A percentile compares a stretch with the other conserved stretches of the same genome.
phyloP scores from a whole-genome alignment of 2,888 invertebrate genomes.

The Seira sanloemensis region DNA sequence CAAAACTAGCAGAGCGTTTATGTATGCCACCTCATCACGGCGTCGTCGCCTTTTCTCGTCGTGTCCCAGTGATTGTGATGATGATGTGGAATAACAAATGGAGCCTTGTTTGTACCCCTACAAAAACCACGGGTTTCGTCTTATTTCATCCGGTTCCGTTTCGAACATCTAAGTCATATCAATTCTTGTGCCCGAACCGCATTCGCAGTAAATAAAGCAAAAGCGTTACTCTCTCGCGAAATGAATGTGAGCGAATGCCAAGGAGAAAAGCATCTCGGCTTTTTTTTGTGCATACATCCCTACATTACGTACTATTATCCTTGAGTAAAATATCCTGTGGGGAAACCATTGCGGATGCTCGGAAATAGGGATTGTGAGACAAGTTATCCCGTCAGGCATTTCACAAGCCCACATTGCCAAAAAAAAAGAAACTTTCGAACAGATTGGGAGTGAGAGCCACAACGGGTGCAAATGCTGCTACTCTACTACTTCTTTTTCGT shows the following conservation, averaged over 20 bases:
- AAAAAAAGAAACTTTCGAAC: slow-evolving; percentile 17
- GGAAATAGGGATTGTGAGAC: not conserved
- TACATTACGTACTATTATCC: not conserved
- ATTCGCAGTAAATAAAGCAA: not conserved
- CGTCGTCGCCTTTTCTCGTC: slow-evolving; percentile 1
- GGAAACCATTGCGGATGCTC: not conserved
- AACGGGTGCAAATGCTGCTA: not conserved
- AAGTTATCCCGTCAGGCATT: not conserved
- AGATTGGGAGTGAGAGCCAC: not conserved
- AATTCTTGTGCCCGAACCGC: not conserved
- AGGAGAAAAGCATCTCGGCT: not conserved
- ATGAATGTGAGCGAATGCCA: slow-evolving; percentile 23
- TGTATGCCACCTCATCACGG: slow-evolving; percentile 28
- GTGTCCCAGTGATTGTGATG: not conserved
- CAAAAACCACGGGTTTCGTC: slow-evolving; percentile 17
- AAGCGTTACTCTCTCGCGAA: not conserved
- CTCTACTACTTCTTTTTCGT: not conserved
- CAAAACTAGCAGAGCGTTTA: not conserved
- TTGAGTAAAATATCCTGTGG: not conserved
- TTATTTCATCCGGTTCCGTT: slow-evolving; percentile 20
- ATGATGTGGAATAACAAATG: slow-evolving; percentile 38
- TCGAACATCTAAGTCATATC: not conserved
- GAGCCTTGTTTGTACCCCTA: slow-evolving; percentile 36
- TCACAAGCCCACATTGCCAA: not conserved
- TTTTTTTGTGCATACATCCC: not conserved